Percentiles rank a stretch among this genome's conserved stretches.
Conservation (phyloP, 2,113 vertebrate species). For the Lepus europaeus region DNA sequence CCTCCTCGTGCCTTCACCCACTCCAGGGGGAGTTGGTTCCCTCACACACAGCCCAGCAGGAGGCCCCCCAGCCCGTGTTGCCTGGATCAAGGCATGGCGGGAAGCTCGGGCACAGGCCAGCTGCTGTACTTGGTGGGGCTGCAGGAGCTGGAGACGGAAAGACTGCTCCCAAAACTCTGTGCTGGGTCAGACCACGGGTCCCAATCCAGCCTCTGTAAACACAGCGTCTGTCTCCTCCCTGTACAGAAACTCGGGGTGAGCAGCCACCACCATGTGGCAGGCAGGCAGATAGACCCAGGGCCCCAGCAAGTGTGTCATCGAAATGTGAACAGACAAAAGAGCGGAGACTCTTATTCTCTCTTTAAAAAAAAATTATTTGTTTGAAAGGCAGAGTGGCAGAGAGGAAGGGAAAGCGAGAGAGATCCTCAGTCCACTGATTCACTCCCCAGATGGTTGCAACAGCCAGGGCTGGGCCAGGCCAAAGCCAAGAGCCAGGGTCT, state of each 20-base stretch:
- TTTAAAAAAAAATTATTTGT: too few relatives aligned
- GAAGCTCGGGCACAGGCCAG: rapidly evolving
- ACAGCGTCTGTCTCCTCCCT: not conserved
- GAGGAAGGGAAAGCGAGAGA: too few relatives aligned
- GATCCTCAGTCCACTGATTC: too few relatives aligned
- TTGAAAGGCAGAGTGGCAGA: too few relatives aligned
- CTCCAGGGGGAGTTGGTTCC: not conserved
- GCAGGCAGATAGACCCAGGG: not conserved
- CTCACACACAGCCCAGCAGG: rapidly evolving
- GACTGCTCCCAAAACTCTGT: not conserved
- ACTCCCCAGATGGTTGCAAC: too few relatives aligned
- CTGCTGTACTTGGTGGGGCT: not conserved
- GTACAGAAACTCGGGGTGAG: too few relatives aligned
- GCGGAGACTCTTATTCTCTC: not conserved
- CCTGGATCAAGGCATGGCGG: not conserved
- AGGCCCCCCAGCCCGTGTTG: too few relatives aligned
- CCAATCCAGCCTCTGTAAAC: not conserved
- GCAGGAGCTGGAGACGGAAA: not conserved
- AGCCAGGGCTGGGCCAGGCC: too few relatives aligned
- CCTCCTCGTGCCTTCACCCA: too few relatives aligned
- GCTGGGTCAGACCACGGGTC: not conserved
- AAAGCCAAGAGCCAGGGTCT: too few relatives aligned
- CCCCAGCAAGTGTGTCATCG: not conserved
- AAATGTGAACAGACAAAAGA: too few relatives aligned
- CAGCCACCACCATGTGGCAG: too few relatives aligned